Evolutionary conservation across 1,140 invertebrate species (phyloP).

Genomic region (Drosophila repleta): DNA sequence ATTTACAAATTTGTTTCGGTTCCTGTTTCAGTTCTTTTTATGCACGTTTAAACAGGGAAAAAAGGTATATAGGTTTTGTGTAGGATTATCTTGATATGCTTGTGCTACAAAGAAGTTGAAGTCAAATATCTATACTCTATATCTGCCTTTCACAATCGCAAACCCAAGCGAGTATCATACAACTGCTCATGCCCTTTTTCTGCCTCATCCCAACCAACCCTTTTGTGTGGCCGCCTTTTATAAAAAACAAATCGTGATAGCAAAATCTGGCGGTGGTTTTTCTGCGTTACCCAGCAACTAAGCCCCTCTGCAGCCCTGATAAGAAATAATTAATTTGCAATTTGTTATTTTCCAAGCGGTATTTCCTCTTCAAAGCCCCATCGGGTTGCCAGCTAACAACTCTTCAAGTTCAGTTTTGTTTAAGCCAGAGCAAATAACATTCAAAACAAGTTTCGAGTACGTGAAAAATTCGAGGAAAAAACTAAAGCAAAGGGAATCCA

Average conservation of each 20-base stretch:
- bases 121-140: no score
- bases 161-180: no score
- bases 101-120: no score
- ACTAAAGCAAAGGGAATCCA: not conserved
- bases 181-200: not conserved
- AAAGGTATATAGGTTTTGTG: no score
- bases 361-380: not conserved
- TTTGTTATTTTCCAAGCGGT: not conserved
- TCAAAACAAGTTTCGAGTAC: no score
- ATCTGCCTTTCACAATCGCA: no score
- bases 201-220: not conserved
- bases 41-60: no score
- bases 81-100: no score
- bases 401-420: not conserved
- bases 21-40: no score
- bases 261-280: constrained; percentile 10
- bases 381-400: not conserved
- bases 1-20: no score
- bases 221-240: no score
- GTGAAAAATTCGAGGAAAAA: not conserved
- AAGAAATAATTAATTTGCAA: constrained; percentile 3
- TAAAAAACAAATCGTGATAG: not conserved
- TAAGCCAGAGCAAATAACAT: no score
- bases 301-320: not conserved
- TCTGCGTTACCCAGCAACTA: constrained; percentile 15